Evolutionary conservation across 2,797 vertebrate genomes (phyloP), one percentile per base, ranked within the genome.

Genomic region (Melanotaenia pygmaea): DNA sequence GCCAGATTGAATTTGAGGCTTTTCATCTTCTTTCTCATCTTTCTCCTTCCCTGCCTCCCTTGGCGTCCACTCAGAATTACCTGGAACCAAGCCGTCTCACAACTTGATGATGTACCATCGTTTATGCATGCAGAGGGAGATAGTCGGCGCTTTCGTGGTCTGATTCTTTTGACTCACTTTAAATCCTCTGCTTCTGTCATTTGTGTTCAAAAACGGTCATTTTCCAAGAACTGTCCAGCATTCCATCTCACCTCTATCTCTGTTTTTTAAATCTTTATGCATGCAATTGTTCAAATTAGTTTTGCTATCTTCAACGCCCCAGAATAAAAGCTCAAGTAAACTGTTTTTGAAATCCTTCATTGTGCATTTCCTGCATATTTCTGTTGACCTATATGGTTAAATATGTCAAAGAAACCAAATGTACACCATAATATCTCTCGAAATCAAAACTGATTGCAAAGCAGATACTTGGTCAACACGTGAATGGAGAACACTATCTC

Each of bases 1-100:
- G 81, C 81, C 83, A 92, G 92, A 94, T 94, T 94, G 91, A 91
- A 92, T 93, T 91, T 91, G 86, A 91, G 90, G 84, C 88, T 91
- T 93, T 90, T 89, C 89, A 91, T 92, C 90, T 90, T 87, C 82
- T 91, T 93, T 92, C 88, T 90, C 88, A 87, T 91, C 91, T 88
- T 84, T 86, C 79, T 82, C 78, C 65, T 76, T 84, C 66, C 76
- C 81, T 64, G 76, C 83, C 82, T 84, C 84, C 87, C 81, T 82
- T 53, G 70, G 81, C 67, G 76, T 89, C 88, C 87, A 90, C 86
- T 88, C 83, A 72, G 76, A 89, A 87, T 91, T 90, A 91, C 90
- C 85, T 90, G 89, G 70, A 86, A 88, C 81, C 80, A 53, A 73
- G 67, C 64, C 35, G 40, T 78, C 83, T 79, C 73, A n/a, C 84